Percentiles rank a stretch among this genome's conserved stretches.
Conservation (phyloP, 1,140 invertebrate genomes). For the Dreissena rostriformis region DNA sequence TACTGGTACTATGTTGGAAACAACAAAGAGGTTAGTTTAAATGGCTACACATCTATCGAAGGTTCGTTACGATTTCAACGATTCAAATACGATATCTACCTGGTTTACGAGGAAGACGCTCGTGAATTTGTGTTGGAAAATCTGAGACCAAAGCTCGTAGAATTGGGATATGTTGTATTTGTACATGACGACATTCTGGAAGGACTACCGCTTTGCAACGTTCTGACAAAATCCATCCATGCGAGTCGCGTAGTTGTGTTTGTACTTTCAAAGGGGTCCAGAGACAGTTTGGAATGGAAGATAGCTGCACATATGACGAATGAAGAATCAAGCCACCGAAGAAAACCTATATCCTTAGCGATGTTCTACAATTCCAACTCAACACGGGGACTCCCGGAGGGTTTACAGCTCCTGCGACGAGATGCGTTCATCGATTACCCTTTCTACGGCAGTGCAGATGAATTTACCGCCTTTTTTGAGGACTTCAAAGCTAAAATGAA, state of each 20-base stretch:
- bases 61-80: not conserved
- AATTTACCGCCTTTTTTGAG: too few species aligned
- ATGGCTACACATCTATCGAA: not conserved
- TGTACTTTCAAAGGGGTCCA: not conserved
- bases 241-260: not conserved
- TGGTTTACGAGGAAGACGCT: not conserved
- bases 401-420: too few species aligned
- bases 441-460: too few species aligned
- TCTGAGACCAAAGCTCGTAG: not conserved
- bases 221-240: constrained; percentile 1
- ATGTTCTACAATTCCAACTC: too few species aligned
- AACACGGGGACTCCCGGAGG: too few species aligned
- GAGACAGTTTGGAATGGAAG: not conserved
- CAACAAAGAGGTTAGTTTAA: not conserved
- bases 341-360: not conserved
- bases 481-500: too few species aligned
- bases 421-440: too few species aligned
- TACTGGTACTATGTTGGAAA: constrained; percentile 28
- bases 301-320: constrained; percentile 1
- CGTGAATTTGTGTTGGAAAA: constrained; percentile 4
- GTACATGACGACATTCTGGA: not conserved
- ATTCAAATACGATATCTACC: not conserved
- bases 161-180: not conserved
- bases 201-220: not conserved
- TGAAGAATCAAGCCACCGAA: too few species aligned